Conservation (phyloP, 2,113 vertebrate genomes). For the Phyllostomus hastatus region DNA sequence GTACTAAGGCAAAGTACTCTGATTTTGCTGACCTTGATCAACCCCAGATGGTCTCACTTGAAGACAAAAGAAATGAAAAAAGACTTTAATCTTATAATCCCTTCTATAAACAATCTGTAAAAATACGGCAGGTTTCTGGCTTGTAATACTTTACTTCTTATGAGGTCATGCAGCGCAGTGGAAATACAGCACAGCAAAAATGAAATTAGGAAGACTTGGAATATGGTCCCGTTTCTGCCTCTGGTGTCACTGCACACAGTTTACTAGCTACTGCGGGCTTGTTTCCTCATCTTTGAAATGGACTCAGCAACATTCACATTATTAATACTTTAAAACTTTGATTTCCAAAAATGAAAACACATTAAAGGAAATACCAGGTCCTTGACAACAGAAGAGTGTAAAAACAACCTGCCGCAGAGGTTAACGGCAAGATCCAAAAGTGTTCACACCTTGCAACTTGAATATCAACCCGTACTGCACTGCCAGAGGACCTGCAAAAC, state of each 20-base stretch:
- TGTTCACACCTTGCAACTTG: not conserved
- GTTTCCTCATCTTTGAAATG: not conserved
- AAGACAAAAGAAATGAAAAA: not conserved
- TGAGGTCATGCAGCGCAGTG: not conserved
- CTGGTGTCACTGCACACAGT: not conserved
- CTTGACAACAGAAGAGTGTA: not conserved
- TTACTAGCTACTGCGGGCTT: not conserved
- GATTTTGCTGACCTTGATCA: slow-evolving; percentile 1
- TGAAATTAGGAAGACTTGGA: not conserved
- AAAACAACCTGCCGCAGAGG: not conserved
- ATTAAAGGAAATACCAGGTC: not conserved
- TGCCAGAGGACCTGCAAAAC: rapidly evolving
- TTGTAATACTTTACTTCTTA: not conserved
- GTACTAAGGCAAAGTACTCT: not conserved
- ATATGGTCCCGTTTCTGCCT: not conserved
- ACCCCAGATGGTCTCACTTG: not conserved
- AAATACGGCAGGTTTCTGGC: not conserved
- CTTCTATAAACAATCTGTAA: not conserved
- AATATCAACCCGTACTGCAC: not conserved
- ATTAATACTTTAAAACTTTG: not conserved
- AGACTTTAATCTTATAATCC: not conserved
- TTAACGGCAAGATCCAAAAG: not conserved
- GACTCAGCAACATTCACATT: not conserved
- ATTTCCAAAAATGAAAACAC: not conserved
- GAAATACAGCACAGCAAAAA: not conserved